Percentiles rank a stretch among this genome's conserved stretches.
Conservation (phyloP, 2,113 vertebrate genomes). For the Oncorhynchus gorbuscha region DNA sequence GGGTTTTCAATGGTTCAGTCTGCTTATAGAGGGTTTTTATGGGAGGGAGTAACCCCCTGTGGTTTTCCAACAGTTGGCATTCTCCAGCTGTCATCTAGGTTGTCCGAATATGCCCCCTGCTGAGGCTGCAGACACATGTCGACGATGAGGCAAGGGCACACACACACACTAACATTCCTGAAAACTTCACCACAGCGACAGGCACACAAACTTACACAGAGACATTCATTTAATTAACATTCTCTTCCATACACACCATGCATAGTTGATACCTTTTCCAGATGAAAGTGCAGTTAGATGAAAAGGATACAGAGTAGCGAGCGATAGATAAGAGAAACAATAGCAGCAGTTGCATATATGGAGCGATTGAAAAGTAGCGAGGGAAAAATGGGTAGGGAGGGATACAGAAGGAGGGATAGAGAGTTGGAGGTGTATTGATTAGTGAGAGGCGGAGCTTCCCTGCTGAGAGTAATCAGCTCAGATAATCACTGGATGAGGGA, state of each 20-base stretch:
- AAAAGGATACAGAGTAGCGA: not conserved
- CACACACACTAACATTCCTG: not conserved
- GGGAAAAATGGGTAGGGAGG: not conserved
- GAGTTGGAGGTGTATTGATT: conserved; percentile 3
- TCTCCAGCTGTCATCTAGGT: conserved; percentile 43
- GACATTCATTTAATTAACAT: not conserved
- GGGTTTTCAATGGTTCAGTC: conserved; percentile 25
- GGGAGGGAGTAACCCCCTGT: conserved; percentile 16
- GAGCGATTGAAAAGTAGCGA: too few species aligned
- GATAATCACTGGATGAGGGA: conserved; percentile 11
- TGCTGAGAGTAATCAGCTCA: conserved; percentile 10
- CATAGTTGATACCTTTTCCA: too few species aligned
- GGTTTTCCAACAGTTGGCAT: conserved; percentile 30
- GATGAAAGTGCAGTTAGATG: not conserved
- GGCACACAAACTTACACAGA: not conserved
- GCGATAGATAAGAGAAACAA: not conserved
- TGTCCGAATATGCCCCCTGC: conserved; percentile 41
- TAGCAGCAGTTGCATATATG: too few species aligned
- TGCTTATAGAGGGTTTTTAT: conserved; percentile 4
- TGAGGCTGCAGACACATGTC: conserved; percentile 45
- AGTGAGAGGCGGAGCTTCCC: not conserved
- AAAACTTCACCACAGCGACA: not conserved
- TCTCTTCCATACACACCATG: too few species aligned
- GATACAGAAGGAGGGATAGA: not conserved
- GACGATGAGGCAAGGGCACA: conserved; percentile 1